Evolutionary conservation across 2,797 vertebrate genomes (phyloP), one percentile per base, ranked within the genome.

Genomic region (Jordanella pulchra): DNA sequence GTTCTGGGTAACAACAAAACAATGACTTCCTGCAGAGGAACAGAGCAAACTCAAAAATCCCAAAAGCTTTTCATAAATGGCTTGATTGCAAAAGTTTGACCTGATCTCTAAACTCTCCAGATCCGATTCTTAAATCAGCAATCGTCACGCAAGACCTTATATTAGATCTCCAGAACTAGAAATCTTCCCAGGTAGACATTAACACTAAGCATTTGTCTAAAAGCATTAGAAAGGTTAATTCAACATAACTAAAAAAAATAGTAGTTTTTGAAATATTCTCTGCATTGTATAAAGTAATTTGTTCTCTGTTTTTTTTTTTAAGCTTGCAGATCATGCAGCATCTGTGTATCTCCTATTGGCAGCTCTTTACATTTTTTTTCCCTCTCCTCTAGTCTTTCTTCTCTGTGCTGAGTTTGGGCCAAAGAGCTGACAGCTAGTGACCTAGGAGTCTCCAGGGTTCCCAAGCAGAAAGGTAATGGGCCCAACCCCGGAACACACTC

Each of bases 391-490:
- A 50, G 27, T 73, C 67, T 66, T 77, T 74, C 73, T 80, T 67
- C 74, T 85, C 86, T 81, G 67, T 78, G 75, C 75, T 86, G 86
- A 87, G 75, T 64, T 72, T 48, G 75, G 89, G 83, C 89, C 89
- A 91, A 87, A 86, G 81, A 89, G 89, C 86, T 88, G 90, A 90
- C 91, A 91, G 89, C 85, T 75, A 85, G 81, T 89, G 90, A 92
- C 92, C 93, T 80, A 82, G 87, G 86, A 86, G 87, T 87, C 89
- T 90, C 87, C 21, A 56, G 80, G 89, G 85, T 84, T 91, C 88
- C 85, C 85, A 78, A 86, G 78, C 91, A 91, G 89, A 89, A 83
- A 92, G 90, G 90, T 93, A 93, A 93, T 93, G 89, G 92, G 85
- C 80, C 89, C 84, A 89, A 81, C 92, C 91, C 89, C 87, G 84